Evolutionary conservation across 2,113 vertebrate genomes (phyloP), one percentile per base, ranked within the genome.

Genomic region (Prionailurus bengalensis): DNA sequence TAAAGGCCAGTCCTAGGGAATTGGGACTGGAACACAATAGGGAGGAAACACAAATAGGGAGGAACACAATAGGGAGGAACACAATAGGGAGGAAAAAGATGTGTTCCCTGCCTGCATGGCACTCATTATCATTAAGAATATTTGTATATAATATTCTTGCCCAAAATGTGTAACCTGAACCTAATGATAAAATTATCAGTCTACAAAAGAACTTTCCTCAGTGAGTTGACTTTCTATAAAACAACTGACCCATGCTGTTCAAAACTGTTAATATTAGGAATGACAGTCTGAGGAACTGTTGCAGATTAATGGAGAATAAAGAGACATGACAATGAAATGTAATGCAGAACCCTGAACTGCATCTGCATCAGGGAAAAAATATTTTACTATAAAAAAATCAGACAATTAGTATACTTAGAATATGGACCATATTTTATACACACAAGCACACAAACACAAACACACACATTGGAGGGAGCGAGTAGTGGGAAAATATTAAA

Each of bases 81-180:
- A 83, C 53, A 89, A 71, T 19, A 83, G 14, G n/a, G 9, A 73
- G 15, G 36, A 10, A 48, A 91, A 81, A 70, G 16, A 9, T 16
- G 73, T 53, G 61, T 25, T 45, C 27, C 70, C 61, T 89, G 65
- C 33, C 83, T 79, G 61, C 11, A 4, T 58, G 10, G 21, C 33
- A 53, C 51, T 86, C 82, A 53, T n/a, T 17, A 13, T 70, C 78
- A 45, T 76, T 94, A 45, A 93, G 23, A 68, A 92, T 83, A 31
- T 70, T 65, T 58, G 93, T 85, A 70, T 73, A 55, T 94, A 63
- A 82, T 71, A 84, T 65, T 55, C 63, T 78, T 48, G 19, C 65
- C 51, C 70, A 94, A 96, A 92, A 76, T 17, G 7, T 9, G 31
- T 53, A 92, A 94, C 27, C 76, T 90, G 31, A 97, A 91, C 71